Percentiles rank a stretch among this genome's conserved stretches.
Conservation (phyloP, 2,888 invertebrate genomes). For the Lordiphosa fenestrarum region DNA sequence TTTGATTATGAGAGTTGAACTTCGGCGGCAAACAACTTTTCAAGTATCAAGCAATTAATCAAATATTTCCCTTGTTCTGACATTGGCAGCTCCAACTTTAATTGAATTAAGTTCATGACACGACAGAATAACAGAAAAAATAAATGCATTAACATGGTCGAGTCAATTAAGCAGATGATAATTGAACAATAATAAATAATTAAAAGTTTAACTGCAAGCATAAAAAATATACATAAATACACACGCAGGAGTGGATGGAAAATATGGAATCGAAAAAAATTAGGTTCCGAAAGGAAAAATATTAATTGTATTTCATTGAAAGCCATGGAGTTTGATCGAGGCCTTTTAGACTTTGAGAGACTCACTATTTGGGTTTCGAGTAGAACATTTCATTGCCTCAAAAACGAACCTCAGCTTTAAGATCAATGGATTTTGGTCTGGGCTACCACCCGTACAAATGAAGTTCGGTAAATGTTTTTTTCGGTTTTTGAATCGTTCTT, state of each 20-base stretch:
- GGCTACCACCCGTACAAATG: no score
- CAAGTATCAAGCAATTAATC: constrained; percentile 37
- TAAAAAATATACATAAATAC: constrained; percentile 3
- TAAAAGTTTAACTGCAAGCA: constrained; percentile 9
- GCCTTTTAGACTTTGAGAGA: no score
- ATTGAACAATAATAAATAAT: constrained; percentile 34
- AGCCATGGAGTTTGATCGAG: no score
- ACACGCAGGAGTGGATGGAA: neutral
- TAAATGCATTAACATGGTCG: constrained; percentile 6
- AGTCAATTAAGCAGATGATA: constrained; percentile 36
- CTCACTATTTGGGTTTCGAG: no score
- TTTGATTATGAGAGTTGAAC: constrained; percentile 43
- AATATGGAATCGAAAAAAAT: no score
- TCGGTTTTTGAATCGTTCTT: no score
- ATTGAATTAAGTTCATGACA: constrained; percentile 46
- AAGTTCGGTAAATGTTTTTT: no score
- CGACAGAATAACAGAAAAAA: constrained; percentile 8
- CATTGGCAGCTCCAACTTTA: constrained; percentile 34
- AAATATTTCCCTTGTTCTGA: constrained; percentile 24
- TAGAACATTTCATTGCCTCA: no score
- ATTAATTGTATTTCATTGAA: no score
- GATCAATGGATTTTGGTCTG: no score
- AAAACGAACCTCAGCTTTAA: no score
- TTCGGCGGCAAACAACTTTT: constrained; percentile 2
- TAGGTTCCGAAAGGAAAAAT: no score